Evolutionary conservation across 37 sponge, comb jelly and placozoan genomes (phyloP), one percentile per base, ranked within the genome.

Genomic region (Mnemiopsis leidyi): DNA sequence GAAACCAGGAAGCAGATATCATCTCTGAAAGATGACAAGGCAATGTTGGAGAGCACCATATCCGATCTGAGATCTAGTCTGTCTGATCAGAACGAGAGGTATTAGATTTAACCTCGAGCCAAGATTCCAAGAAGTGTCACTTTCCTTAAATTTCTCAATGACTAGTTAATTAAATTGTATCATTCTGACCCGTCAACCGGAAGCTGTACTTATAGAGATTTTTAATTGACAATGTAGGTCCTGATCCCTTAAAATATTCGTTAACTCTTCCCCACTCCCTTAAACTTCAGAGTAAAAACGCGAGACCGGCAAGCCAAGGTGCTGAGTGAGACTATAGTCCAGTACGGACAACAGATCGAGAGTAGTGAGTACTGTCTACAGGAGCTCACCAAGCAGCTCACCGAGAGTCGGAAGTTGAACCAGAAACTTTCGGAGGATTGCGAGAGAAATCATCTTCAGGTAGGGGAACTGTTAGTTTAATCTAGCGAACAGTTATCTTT

Each of bases 11-110:
- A 32, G 1, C 79, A 77, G 18, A 26, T 77, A 13, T 13, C 32
- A 2, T 28, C 79, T 13, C 36, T 77, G 1, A 77, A 32, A 36
- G 79, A 77, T 16, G 79, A 77, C 35, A 77, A 77, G 79, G 79
- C 79, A 34, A 32, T 32, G 21, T 32, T 77, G 36, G 79, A 77
- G 79, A 28, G 79, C 20, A 77, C 79, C 1, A 32, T 77, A 1
- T 21, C 26, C 0, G 79, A 77, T 33, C 36, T 77, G 18, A 77
- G 36, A 32, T 1, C 79, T 34, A 34, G 36, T 18, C 36, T 77
- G 35, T 1, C 36, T 1, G 79, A 13, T 16, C 79, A 77, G 18
- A 77, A 26, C 18, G 32, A 77, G 32, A 31, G 79, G 79, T 77
- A 32, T 20, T 5, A 48, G n/a, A n/a, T n/a, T n/a, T n/a, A n/a